phyloP scores from a whole-genome alignment of 2,797 vertebrate genomes.

The Salarias fasciatus region DNA sequence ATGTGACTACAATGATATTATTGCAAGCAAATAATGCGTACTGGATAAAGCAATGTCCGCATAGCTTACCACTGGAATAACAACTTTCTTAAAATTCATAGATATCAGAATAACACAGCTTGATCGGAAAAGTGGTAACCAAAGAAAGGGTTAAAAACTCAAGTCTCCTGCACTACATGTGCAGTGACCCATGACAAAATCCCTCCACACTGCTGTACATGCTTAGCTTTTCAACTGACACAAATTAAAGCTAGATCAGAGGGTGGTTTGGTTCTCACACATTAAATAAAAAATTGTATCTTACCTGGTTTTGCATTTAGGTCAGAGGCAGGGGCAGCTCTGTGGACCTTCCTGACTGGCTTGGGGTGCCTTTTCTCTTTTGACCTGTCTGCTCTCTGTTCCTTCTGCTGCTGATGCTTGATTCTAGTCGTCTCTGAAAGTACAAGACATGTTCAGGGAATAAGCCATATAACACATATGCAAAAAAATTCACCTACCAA shows the following conservation, averaged over 20 bases:
- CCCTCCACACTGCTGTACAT: slow-evolving; percentile 31
- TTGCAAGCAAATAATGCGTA: no score
- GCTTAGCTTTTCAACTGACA: slow-evolving; percentile 41
- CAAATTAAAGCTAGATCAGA: slow-evolving; percentile 49
- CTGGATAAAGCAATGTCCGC: no score
- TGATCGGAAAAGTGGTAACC: background rate
- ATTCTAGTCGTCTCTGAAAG: slow-evolving; percentile 63
- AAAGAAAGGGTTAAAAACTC: background rate
- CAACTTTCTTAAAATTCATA: no score
- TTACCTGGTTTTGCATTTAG: slow-evolving; percentile 88
- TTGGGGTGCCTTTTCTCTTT: slow-evolving; percentile 77
- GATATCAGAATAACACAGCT: background rate
- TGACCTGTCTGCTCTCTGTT: slow-evolving; percentile 54
- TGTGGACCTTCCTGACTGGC: slow-evolving; percentile 90
- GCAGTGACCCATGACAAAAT: slow-evolving; percentile 25
- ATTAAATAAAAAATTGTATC: slow-evolving; percentile 46
- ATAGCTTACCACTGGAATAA: no score
- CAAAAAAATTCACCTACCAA: background rate
- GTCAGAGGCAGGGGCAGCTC: slow-evolving; percentile 78
- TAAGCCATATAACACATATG: slow-evolving; percentile 1
- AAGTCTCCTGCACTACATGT: background rate
- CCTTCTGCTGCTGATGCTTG: slow-evolving; percentile 55
- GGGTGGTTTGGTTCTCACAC: slow-evolving; percentile 2
- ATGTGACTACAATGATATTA: no score
- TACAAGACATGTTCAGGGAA: slow-evolving; percentile 12